Evolutionary conservation across 2,888 invertebrate species (phyloP).

Genomic region (Drosophila peninsularis): DNA sequence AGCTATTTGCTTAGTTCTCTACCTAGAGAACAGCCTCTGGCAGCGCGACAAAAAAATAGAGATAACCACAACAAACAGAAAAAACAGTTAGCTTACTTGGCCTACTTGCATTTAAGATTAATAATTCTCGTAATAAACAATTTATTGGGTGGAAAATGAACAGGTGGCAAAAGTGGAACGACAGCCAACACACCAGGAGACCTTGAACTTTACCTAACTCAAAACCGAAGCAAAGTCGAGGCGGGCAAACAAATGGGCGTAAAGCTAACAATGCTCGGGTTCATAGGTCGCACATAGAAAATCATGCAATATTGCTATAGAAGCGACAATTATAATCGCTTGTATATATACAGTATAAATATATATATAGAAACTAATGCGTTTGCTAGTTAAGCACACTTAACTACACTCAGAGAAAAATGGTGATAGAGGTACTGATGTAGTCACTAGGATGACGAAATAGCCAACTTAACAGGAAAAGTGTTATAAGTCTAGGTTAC

Average conservation of each 20-base stretch:
- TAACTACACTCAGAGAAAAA: constrained; percentile 1
- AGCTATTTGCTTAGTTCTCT: constrained; percentile 10
- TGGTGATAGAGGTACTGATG: not conserved
- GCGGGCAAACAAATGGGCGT: constrained; percentile 4
- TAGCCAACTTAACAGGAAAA: not conserved
- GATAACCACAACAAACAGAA: constrained; percentile 46
- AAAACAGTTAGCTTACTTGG: constrained; percentile 13
- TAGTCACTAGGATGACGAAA: not conserved
- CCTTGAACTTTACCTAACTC: constrained; percentile 4
- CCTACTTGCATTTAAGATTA: constrained; percentile 3
- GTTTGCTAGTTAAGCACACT: not conserved
- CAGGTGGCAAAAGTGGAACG: constrained; percentile 52
- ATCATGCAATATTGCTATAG: constrained; percentile 21
- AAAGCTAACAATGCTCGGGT: constrained; percentile 14
- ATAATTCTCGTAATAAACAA: constrained; percentile 35
- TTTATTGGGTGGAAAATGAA: constrained; percentile 59
- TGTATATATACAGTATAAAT: constrained; percentile 14
- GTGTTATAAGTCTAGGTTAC: not conserved
- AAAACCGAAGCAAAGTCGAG: constrained; percentile 32
- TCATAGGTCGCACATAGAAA: constrained; percentile 35
- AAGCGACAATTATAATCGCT: constrained; percentile 41
- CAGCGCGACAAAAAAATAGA: constrained; percentile 41
- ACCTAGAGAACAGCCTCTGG: constrained; percentile 35
- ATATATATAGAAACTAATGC: not conserved
- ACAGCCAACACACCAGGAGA: not conserved